These are phyloP conservation scores for Arenicola marina DNA, from an alignment of 2,888 invertebrate species.

Conservation along the genomic window DNA sequence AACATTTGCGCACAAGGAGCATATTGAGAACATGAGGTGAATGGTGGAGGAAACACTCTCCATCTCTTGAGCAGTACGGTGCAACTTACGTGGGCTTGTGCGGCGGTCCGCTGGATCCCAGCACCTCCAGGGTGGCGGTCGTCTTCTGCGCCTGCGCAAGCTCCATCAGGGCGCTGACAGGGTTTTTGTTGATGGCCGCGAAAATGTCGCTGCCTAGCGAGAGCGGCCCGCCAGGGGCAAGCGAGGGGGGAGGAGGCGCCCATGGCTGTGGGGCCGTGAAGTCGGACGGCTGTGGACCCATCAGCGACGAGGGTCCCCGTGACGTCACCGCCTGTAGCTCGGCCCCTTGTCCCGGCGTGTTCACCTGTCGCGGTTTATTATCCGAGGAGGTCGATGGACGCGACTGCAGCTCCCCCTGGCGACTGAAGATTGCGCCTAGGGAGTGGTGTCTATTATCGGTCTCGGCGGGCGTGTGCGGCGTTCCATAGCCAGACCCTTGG, in stretches of 20 bases:
- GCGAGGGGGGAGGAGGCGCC: not conserved
- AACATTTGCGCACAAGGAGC: too few species aligned
- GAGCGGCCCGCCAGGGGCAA: not conserved
- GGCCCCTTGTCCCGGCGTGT: not conserved
- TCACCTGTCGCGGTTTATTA: not conserved
- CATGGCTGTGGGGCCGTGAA: not conserved
- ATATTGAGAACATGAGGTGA: too few species aligned
- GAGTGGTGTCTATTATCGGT: not conserved
- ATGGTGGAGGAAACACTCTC: too few species aligned
- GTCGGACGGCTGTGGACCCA: not conserved
- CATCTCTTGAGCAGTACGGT: too few species aligned
- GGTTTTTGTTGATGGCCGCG: constrained; percentile 60
- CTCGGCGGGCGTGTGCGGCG: not conserved
- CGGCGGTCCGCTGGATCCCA: constrained; percentile 55
- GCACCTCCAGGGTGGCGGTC: constrained; percentile 53
- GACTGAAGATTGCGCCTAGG: not conserved
- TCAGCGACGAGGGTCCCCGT: not conserved
- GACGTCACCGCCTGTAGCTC: not conserved
- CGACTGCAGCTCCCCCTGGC: not conserved
- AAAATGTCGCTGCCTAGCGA: constrained; percentile 42
- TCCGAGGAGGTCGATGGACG: not conserved
- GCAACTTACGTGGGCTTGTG: constrained; percentile 61
- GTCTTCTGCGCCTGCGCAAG: constrained; percentile 60
- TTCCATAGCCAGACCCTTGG: not conserved
- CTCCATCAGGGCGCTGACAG: constrained; percentile 61